Evolutionary conservation across 1,140 invertebrate genomes (phyloP).

Genomic region (Platorchestia sp.): DNA sequence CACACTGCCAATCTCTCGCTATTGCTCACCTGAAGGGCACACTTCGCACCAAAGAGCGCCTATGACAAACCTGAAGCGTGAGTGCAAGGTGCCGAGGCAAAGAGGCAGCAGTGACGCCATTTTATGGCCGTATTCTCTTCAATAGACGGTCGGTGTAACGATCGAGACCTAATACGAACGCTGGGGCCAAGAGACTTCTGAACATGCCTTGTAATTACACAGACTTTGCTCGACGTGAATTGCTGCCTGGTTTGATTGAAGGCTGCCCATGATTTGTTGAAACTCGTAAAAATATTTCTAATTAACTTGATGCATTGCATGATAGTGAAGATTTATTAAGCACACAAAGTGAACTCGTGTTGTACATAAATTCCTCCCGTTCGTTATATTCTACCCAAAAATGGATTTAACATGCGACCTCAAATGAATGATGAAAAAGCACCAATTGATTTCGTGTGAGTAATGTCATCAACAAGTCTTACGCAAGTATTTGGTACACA

Average conservation of each 20-base stretch:
- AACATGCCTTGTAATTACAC: background rate
- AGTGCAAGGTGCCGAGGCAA: background rate
- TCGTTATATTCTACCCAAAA: background rate
- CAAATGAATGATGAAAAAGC: background rate
- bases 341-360: background rate
- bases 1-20: background rate
- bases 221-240: background rate
- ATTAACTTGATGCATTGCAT: background rate
- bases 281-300: constrained; percentile 10
- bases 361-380: background rate
- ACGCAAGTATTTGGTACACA: background rate
- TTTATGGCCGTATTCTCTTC: background rate
- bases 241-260: background rate
- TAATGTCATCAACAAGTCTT: background rate
- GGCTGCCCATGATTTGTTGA: background rate
- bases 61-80: background rate
- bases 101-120: background rate
- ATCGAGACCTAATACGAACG: background rate
- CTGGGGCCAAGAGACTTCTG: background rate
- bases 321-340: background rate
- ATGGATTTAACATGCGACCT: background rate
- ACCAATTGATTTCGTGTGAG: background rate
- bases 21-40: background rate
- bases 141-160: background rate
- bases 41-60: background rate